phyloP scores from a whole-genome alignment of 2,797 vertebrate species.

The Pogoniulus pusillus region DNA sequence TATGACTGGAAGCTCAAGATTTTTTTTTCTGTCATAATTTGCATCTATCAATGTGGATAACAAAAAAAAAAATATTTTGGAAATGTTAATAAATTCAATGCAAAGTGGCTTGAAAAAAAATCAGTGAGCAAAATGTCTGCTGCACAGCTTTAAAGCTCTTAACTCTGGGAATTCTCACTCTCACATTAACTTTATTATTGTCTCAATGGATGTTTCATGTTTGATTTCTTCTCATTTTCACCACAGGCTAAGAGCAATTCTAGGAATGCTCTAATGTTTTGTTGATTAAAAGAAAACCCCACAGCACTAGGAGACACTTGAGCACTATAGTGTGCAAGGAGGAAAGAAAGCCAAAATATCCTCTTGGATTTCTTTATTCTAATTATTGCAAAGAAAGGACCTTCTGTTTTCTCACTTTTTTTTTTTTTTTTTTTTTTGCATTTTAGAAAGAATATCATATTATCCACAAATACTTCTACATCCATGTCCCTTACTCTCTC shows the following conservation, averaged over 20 bases:
- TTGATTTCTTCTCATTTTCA: neutral
- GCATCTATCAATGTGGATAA: neutral
- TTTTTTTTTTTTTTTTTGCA: neutral
- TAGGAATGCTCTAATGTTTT: neutral
- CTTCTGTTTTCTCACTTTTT: neutral
- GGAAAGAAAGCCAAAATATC: neutral
- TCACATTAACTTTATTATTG: neutral
- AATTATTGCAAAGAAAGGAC: neutral
- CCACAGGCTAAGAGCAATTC: neutral
- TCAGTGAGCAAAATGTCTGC: fast-evolving
- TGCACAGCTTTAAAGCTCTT: neutral
- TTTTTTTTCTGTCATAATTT: neutral
- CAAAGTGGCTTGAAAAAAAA: neutral
- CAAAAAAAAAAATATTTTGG: neutral
- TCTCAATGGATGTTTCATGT: neutral
- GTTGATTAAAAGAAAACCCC: neutral
- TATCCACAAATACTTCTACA: neutral
- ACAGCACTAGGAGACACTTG: neutral
- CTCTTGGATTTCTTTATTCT: neutral
- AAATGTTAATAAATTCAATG: neutral
- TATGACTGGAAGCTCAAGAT: neutral
- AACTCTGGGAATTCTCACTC: neutral
- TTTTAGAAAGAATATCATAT: neutral
- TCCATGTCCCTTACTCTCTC: neutral
- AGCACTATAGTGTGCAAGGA: neutral